Evolutionary conservation across 2,797 vertebrate species (phyloP), one percentile per base, ranked within the genome.

Genomic region (Graptemys geographica): DNA sequence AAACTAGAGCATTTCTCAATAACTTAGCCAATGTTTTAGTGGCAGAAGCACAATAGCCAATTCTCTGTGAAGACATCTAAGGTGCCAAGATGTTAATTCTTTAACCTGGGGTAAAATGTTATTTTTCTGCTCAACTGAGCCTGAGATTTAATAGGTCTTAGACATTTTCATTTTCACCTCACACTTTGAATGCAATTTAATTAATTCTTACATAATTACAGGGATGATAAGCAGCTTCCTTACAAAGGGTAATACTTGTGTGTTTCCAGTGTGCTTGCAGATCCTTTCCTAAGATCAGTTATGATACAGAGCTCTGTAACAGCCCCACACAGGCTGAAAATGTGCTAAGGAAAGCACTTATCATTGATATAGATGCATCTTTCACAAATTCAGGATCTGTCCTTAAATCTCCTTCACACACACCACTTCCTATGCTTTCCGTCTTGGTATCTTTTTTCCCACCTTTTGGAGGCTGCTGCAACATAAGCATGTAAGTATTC

Each of bases 401-500:
- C 85, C 86, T 86, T 81, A 69, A 84, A 82, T 92, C 65, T 86
- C 95, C 84, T 94, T 96, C 93, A 96, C 91, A 87, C 90, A 25
- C 65, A 37, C 49, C 83, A n/a, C 93, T 85, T 94, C 94, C 82
- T 91, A 28, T 44, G 79, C 94, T 83, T 96, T 93, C 93, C 88
- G 88, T 94, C 93, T 91, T 33, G 89, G 88, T 95, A 93, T 94
- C 95, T 93, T 90, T 93, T 95, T 96, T 97, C 96, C 94, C 90
- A 94, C 95, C 95, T 95, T 94, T 92, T 47, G 86, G 90, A 95
- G 96, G 91, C 95, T 96, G 93, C 93, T 89, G 95, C 93, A 96
- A 96, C 96, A 97, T 86, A 89, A 96, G 96, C 94, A 90, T 95
- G 95, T 95, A 96, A 97, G 96, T 94, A 57, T 19, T 95, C 95